phyloP scores from a whole-genome alignment of 2,113 vertebrate genomes.

The Stigmatopora nigra region DNA sequence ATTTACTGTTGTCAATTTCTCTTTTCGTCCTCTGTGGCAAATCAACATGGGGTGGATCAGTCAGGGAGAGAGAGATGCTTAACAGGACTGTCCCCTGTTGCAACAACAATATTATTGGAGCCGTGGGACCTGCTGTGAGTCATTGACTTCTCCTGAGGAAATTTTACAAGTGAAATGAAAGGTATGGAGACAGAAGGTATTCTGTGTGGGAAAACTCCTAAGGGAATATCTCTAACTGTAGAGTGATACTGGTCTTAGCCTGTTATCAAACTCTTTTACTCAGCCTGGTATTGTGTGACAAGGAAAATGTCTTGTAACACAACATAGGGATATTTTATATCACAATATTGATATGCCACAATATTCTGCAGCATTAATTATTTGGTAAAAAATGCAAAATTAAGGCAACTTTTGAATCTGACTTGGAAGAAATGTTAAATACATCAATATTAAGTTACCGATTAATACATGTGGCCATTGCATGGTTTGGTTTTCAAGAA shows the following conservation, averaged over 20 bases:
- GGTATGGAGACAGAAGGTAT: constrained; percentile 1
- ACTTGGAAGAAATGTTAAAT: no score
- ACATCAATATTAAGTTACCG: no score
- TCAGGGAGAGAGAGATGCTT: constrained; percentile 4
- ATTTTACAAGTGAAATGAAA: background rate
- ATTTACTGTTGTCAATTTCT: background rate
- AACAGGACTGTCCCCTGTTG: constrained; percentile 12
- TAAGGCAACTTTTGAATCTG: no score
- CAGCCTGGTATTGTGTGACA: constrained; percentile 10
- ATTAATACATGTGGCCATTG: no score
- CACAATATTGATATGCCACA: no score
- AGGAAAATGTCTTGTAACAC: no score
- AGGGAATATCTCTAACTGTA: constrained; percentile 29
- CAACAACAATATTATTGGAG: constrained; percentile 31
- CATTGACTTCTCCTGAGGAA: constrained; percentile 24
- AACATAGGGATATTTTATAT: no score
- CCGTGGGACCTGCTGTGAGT: constrained; percentile 32
- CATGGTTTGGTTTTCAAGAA: no score
- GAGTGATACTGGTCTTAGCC: constrained; percentile 26
- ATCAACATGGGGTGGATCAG: background rate
- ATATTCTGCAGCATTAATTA: no score
- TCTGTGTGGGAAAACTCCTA: constrained; percentile 36
- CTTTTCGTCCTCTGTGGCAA: background rate
- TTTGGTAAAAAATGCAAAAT: no score
- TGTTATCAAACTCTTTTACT: constrained; percentile 42